A percentile compares a stretch with the other conserved stretches of the same genome.
Evolutionary conservation across 92 coral and sea anemone species (phyloP).

Genomic region (Virgularia gustaviana): DNA sequence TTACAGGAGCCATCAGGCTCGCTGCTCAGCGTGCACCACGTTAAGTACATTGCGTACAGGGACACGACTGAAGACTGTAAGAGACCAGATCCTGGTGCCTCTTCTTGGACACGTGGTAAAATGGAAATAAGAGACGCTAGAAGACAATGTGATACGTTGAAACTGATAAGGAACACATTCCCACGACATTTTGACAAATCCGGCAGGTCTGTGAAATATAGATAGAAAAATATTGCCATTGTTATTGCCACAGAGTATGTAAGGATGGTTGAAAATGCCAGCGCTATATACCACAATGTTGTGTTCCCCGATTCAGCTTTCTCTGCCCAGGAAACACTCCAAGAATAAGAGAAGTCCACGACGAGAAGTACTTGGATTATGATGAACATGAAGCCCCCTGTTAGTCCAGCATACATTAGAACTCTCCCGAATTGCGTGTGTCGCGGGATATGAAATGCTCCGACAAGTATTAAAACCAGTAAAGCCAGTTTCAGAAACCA

Average conservation of each 20-base stretch:
- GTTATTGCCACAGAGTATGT: slow-evolving; percentile 78
- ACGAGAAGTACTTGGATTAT: slow-evolving; percentile 79
- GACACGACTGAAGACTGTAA: slow-evolving; percentile 91
- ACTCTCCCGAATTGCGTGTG: slow-evolving; percentile 60
- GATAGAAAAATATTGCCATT: slow-evolving; percentile 75
- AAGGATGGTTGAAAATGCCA: slow-evolving; percentile 83
- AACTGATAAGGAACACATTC: slow-evolving; percentile 85
- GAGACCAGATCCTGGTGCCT: slow-evolving; percentile 85
- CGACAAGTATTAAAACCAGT: slow-evolving; percentile 61
- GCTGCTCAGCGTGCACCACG: slow-evolving; percentile 93
- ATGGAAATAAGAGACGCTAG: slow-evolving; percentile 82
- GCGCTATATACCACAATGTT: slow-evolving; percentile 82
- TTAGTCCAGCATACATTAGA: slow-evolving; percentile 92
- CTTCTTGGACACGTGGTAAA: slow-evolving; percentile 78
- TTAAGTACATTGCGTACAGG: slow-evolving; percentile 88
- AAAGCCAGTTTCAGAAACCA: slow-evolving; percentile 86
- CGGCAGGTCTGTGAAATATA: slow-evolving; percentile 77
- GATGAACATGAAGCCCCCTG: slow-evolving; percentile 85
- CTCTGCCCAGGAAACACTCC: slow-evolving; percentile 98
- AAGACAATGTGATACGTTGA: slow-evolving; percentile 87
- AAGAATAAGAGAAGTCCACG: slow-evolving; percentile 90
- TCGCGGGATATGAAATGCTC: slow-evolving; percentile 73
- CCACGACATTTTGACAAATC: slow-evolving; percentile 83
- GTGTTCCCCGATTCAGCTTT: slow-evolving; percentile 87
- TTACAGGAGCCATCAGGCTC: slow-evolving; percentile 91